phyloP scores from a whole-genome alignment of 1,140 invertebrate genomes.

The Magallana gigas region DNA sequence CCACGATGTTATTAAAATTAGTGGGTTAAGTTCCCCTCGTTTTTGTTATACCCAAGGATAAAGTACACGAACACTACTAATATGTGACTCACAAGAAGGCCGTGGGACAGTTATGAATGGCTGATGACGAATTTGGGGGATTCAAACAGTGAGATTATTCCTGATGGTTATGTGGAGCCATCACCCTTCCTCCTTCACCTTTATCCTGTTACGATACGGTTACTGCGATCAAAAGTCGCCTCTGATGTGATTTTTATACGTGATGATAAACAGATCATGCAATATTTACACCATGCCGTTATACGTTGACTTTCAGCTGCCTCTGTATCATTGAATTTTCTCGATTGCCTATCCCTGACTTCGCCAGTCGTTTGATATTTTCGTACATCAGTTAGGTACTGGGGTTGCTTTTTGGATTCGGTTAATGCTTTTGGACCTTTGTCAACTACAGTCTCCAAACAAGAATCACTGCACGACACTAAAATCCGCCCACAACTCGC shows the following conservation, averaged over 20 bases:
- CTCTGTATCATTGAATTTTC: slow-evolving; percentile 1
- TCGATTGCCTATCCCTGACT: neutral
- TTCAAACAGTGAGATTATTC: neutral
- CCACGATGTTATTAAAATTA: neutral
- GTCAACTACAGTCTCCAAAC: neutral
- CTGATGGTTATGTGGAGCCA: neutral
- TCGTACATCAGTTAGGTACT: neutral
- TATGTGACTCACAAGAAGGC: slow-evolving; percentile 26
- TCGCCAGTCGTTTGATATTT: neutral
- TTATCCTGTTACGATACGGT: neutral
- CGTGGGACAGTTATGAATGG: neutral
- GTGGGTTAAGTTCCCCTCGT: slow-evolving; percentile 12
- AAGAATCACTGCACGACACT: no score
- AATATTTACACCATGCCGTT: neutral
- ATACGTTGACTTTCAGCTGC: neutral
- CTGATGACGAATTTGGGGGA: slow-evolving; percentile 17
- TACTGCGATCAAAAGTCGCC: neutral
- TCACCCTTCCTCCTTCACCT: neutral
- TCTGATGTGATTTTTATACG: neutral
- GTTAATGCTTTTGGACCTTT: neutral
- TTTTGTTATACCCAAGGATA: neutral
- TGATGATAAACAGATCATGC: slow-evolving; percentile 21
- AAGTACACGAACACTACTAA: neutral
- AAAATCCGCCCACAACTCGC: no score
- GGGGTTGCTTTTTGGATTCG: neutral